phyloP scores from a whole-genome alignment of 1,140 invertebrate genomes.

The Conopomorpha cramerella region DNA sequence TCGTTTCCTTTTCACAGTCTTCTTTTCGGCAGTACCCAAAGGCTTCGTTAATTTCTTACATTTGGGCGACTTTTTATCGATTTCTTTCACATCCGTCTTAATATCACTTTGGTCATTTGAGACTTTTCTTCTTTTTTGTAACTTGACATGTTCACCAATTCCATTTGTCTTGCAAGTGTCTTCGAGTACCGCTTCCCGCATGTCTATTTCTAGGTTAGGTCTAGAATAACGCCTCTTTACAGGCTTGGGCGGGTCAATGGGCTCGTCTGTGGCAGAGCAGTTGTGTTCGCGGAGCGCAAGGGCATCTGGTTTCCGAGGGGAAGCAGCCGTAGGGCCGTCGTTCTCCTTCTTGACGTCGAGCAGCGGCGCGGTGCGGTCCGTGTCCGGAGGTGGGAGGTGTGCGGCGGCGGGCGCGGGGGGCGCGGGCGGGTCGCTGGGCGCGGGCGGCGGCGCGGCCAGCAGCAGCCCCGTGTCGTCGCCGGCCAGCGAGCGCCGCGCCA shows the following conservation, averaged over 20 bases:
- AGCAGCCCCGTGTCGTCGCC: slow-evolving; percentile 42
- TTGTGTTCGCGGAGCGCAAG: slow-evolving; percentile 51
- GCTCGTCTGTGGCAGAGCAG: slow-evolving; percentile 14
- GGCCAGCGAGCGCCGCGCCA: slow-evolving; percentile 63
- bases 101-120: slow-evolving; percentile 41
- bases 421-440: slow-evolving; percentile 46
- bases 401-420: slow-evolving; percentile 42
- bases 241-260: slow-evolving; percentile 28
- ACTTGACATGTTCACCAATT: slow-evolving; percentile 58
- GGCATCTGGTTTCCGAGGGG: slow-evolving; percentile 34
- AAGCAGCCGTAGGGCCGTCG: slow-evolving; percentile 31
- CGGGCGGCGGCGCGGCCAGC: slow-evolving; percentile 26
- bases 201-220: slow-evolving; percentile 53
- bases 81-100: slow-evolving; percentile 27
- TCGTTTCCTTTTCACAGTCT: slow-evolving; percentile 34
- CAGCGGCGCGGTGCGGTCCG: slow-evolving; percentile 42
- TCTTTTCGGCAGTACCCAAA: slow-evolving; percentile 32
- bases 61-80: slow-evolving; percentile 36
- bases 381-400: slow-evolving; percentile 51
- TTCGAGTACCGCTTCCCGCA: slow-evolving; percentile 48
- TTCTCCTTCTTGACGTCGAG: slow-evolving; percentile 58
- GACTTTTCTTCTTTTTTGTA: slow-evolving; percentile 61
- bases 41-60: slow-evolving; percentile 19
- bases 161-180: slow-evolving; percentile 52
- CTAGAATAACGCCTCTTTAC: slow-evolving; percentile 44